Percentiles rank a stretch among this genome's conserved stretches.
Evolutionary conservation across 2,113 vertebrate species (phyloP).

Genomic region (Nannobrachium achirus): DNA sequence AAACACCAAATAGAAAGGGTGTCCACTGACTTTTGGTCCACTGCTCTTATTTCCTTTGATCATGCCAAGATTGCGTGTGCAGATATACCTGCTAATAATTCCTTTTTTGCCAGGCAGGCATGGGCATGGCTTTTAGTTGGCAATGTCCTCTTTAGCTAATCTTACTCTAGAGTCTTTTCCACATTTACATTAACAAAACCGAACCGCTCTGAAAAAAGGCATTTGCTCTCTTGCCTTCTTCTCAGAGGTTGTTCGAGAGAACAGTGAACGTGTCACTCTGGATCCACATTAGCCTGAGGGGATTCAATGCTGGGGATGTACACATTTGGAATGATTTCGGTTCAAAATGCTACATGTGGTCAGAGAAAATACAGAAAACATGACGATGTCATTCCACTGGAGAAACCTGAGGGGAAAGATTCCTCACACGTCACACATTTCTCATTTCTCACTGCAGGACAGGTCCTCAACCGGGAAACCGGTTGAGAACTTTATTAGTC

Average conservation of each 20-base stretch:
- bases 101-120: neutral
- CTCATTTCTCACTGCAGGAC: conserved; percentile 40
- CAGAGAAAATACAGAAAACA: neutral
- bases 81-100: neutral
- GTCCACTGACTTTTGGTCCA: neutral
- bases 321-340: neutral
- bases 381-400: neutral
- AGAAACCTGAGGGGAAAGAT: neutral
- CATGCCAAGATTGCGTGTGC: neutral
- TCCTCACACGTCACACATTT: conserved; percentile 26
- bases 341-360: too few relatives aligned
- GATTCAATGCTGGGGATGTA: neutral
- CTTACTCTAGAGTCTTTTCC: neutral
- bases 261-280: conserved; percentile 2
- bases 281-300: neutral
- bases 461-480: conserved; percentile 31
- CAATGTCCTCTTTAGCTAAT: neutral
- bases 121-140: neutral
- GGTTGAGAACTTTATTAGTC: conserved; percentile 18
- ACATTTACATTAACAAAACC: conserved; percentile 5
- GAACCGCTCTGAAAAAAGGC: neutral
- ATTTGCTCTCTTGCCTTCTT: neutral
- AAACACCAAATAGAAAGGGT: too few relatives aligned
- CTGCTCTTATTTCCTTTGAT: neutral
- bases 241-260: conserved; percentile 15